Evolutionary conservation across 2,113 vertebrate species (phyloP).

Genomic region (Spheniscus mendiculus): DNA sequence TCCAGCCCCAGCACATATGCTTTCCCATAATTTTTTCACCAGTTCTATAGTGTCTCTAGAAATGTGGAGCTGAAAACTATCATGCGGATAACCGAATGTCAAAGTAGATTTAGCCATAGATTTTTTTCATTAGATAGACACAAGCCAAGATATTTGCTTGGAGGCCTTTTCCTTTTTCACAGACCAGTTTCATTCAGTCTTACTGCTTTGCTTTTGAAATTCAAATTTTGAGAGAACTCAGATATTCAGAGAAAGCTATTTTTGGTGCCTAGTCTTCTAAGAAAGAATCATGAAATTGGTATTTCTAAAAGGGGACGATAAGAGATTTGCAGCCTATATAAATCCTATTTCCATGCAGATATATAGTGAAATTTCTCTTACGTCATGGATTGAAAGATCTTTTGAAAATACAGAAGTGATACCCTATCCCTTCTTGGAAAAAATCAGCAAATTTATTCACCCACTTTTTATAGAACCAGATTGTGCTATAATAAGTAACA

Average conservation of each 20-base stretch:
- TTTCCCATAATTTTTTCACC: neutral
- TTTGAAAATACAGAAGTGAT: neutral
- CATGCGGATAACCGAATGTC: fast-evolving
- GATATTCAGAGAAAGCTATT: slow-evolving; percentile 4
- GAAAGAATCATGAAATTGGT: slow-evolving; percentile 19
- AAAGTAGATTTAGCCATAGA: neutral
- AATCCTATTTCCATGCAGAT: slow-evolving; percentile 39
- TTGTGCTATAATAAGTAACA: neutral
- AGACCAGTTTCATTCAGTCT: neutral
- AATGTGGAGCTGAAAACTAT: neutral
- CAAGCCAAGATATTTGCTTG: neutral
- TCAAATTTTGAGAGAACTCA: slow-evolving; percentile 2
- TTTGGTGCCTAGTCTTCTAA: neutral
- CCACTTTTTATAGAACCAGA: neutral
- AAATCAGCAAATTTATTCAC: neutral
- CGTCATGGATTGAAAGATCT: neutral
- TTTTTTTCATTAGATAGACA: neutral
- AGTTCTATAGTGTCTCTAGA: neutral
- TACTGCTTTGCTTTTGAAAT: slow-evolving; percentile 7
- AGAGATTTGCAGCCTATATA: slow-evolving; percentile 31
- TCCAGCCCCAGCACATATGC: neutral
- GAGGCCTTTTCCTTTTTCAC: neutral
- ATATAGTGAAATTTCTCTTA: neutral
- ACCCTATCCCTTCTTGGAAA: neutral
- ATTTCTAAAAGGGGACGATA: slow-evolving; percentile 28